Evolutionary conservation across 2,113 vertebrate species (phyloP).

Genomic region (Hemichromis elongatus): DNA sequence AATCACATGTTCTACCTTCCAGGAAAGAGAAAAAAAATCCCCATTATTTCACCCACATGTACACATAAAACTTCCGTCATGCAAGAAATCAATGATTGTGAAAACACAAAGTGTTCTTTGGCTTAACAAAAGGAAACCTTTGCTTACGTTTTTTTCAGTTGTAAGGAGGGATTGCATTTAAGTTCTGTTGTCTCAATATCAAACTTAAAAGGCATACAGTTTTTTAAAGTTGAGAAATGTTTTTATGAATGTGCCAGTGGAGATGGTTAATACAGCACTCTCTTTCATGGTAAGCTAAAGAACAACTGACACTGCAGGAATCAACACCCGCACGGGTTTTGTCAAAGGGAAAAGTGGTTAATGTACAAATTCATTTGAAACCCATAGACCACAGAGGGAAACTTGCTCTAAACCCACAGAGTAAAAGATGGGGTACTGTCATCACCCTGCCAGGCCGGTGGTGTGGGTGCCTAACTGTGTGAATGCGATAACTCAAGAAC

Average conservation of each 20-base stretch:
- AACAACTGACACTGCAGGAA: not conserved
- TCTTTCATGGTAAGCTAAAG: not conserved
- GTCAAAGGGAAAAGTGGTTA: not conserved
- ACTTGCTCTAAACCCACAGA: not conserved
- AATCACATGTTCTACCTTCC: not conserved
- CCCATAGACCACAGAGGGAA: not conserved
- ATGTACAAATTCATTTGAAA: not conserved
- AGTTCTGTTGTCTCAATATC: not conserved
- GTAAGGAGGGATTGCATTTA: not conserved
- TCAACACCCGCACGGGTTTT: not conserved
- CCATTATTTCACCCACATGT: not conserved
- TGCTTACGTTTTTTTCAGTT: not conserved
- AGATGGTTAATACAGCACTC: not conserved
- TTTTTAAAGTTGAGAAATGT: not conserved
- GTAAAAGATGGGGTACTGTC: not conserved
- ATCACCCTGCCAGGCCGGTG: not conserved
- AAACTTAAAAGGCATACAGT: not conserved
- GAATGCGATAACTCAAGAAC: not conserved
- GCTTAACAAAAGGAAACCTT: not conserved
- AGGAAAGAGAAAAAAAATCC: not conserved
- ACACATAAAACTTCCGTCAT: not conserved
- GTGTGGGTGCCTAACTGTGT: not conserved
- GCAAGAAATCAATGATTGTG: not conserved
- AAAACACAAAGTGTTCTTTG: not conserved
- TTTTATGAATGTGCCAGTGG: not conserved